Base-by-base conservation (phyloP, 2,113 vertebrate genomes). In the Leptobrachium leishanense region DNA sequence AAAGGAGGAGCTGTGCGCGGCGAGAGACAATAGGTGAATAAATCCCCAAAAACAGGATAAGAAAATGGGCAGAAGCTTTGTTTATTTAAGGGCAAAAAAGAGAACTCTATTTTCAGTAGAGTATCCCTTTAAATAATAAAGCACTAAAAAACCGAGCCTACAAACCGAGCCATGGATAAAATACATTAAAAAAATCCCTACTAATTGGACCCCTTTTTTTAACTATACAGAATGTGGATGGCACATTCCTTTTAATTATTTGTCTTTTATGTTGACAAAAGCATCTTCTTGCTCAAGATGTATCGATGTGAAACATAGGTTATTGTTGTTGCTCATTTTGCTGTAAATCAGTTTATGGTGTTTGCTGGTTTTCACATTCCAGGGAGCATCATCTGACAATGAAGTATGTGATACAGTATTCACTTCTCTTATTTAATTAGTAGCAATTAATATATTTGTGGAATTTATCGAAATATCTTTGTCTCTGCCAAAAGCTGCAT, bases 261-360 rank as follows among this genome's bases (percentile, higher is more conserved):
- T 64, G 2, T 64, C 62, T 31, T 64, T 64, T 64, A 6, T 20
- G 7, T 9, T 9, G 20, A 9, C 39, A 8, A 10, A 39, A 64
- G n/a, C 3, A 31, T 64, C 6, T 64, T 64, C 62, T 31, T 9
- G 31, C 72, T 64, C 53, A 74, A 81, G 65, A 74, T 74, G 43
- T 81, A 44, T 64, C 72, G 53, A 74, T 62, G 65, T 81, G 78
- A 68, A 46, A 63, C 72, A 68, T 68, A 77, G 43, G 67, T 44
- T 57, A 77, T 82, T 82, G 74, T 82, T 39, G 64, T 77, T 82
- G 81, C 70, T 77, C 81, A 73, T 76, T 74, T 68, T 68, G n/a
- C 75, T 77, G 81, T 50, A 68, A 43, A 77, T 40, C 20, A 76
- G 53, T 64, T 62, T 74, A 43, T 77, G 75, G 70, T 82, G 50